A percentile compares a stretch with the other conserved stretches of the same genome.
phyloP scores from a whole-genome alignment of 2,888 invertebrate species.

The Pinctada fucata region DNA sequence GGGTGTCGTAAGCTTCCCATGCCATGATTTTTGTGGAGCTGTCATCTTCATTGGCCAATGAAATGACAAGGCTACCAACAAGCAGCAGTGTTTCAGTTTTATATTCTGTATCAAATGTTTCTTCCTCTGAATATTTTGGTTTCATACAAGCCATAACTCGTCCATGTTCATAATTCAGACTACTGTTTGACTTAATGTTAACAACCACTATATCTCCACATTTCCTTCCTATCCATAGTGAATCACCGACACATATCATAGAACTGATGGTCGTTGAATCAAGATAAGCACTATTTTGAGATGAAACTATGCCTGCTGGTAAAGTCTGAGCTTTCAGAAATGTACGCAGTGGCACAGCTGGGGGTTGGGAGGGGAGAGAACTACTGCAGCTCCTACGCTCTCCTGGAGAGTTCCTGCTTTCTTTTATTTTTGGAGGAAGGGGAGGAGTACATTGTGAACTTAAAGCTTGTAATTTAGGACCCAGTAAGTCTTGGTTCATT shows the following conservation, averaged over 20 bases:
- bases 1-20: conserved; percentile 32
- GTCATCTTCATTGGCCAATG: conserved; percentile 23
- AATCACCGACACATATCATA: conserved; percentile 49
- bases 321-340: neutral
- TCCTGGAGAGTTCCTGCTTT: neutral
- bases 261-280: conserved; percentile 42
- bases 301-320: neutral
- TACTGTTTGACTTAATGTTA: conserved; percentile 39
- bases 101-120: conserved; percentile 1
- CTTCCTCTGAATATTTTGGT: neutral
- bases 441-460: neutral
- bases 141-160: conserved; percentile 16
- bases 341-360: conserved; percentile 23
- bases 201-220: conserved; percentile 61
- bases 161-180: conserved; percentile 14
- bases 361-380: conserved; percentile 1
- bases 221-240: conserved; percentile 64
- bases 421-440: neutral
- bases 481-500: neutral
- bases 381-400: neutral
- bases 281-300: neutral
- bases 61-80: conserved; percentile 22
- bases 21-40: conserved; percentile 22
- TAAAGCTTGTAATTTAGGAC: neutral
- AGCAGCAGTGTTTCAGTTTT: conserved; percentile 28